phyloP scores from a whole-genome alignment of 2,888 invertebrate species.

The Papilio protenor region DNA sequence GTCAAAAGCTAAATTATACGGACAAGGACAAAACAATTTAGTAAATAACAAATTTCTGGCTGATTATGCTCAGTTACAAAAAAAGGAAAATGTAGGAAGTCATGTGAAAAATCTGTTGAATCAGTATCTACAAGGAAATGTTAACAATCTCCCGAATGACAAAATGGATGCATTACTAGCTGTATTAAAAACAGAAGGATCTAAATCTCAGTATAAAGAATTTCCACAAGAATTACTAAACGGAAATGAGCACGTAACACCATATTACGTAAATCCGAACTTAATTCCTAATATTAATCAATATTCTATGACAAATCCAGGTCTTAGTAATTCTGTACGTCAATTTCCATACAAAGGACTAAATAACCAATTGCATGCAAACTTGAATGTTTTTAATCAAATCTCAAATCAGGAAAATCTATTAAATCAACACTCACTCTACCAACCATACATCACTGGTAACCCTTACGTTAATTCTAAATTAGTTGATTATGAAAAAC shows the following conservation, averaged over 20 bases:
- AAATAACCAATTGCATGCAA: slow-evolving; percentile 10
- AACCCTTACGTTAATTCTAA: slow-evolving; percentile 37
- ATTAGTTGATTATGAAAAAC: slow-evolving; percentile 38
- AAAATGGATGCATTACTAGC: slow-evolving; percentile 5
- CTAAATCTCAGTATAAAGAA: slow-evolving; percentile 1
- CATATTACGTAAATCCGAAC: slow-evolving; percentile 24
- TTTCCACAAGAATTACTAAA: not conserved
- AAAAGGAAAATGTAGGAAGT: not conserved
- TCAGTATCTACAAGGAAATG: slow-evolving; percentile 8
- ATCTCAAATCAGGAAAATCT: slow-evolving; percentile 41
- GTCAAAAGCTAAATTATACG: not conserved
- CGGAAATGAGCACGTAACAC: not conserved
- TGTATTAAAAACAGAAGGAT: slow-evolving; percentile 2
- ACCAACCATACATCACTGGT: not conserved
- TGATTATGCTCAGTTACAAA: not conserved
- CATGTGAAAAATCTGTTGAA: slow-evolving; percentile 3
- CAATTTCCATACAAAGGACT: slow-evolving; percentile 20
- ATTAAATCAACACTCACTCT: not conserved
- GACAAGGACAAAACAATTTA: not conserved
- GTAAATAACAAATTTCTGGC: not conserved
- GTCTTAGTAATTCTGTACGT: not conserved
- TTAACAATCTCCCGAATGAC: not conserved
- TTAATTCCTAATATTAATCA: not conserved
- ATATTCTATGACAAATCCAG: not conserved
- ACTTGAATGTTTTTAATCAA: slow-evolving; percentile 1